Conservation (phyloP, 2,797 vertebrate genomes). For the Percopsis omiscomaycus region DNA sequence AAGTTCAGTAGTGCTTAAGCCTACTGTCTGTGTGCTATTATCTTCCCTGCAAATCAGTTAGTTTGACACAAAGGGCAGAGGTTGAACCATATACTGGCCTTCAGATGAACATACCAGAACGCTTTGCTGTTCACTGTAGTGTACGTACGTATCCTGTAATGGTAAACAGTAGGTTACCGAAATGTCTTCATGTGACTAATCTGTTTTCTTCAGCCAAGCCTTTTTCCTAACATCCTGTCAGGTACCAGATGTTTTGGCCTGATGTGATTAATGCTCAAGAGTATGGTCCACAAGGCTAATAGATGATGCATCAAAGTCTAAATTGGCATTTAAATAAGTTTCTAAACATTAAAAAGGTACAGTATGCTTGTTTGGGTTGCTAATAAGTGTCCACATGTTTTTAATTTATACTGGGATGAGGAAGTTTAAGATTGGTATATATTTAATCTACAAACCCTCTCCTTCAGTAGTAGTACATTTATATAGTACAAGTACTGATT, state of each 20-base stretch:
- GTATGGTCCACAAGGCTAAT: conserved; percentile 3
- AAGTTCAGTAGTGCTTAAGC: too few relatives aligned
- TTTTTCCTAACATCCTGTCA: background rate
- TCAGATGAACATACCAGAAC: too few relatives aligned
- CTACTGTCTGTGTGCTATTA: too few relatives aligned
- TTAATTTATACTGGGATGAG: background rate
- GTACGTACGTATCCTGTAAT: too few relatives aligned
- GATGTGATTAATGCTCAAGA: background rate
- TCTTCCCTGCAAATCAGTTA: too few relatives aligned
- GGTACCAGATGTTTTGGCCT: background rate
- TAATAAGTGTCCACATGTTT: background rate
- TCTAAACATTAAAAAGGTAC: conserved; percentile 1
- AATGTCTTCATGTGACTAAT: background rate
- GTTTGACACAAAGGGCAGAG: too few relatives aligned
- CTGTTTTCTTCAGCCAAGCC: background rate
- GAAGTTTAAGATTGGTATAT: background rate
- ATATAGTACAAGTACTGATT: conserved; percentile 4
- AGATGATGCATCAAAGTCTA: conserved; percentile 8
- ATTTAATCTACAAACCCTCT: background rate
- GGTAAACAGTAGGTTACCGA: too few relatives aligned
- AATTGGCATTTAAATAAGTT: conserved; percentile 13
- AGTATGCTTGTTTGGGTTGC: conserved; percentile 1
- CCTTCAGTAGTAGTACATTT: background rate
- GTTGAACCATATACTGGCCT: too few relatives aligned
- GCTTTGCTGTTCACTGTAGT: too few relatives aligned